These are phyloP conservation scores for Lordiphosa stackelbergi DNA, from an alignment of 1,140 invertebrate species.

Conservation along the genomic window DNA sequence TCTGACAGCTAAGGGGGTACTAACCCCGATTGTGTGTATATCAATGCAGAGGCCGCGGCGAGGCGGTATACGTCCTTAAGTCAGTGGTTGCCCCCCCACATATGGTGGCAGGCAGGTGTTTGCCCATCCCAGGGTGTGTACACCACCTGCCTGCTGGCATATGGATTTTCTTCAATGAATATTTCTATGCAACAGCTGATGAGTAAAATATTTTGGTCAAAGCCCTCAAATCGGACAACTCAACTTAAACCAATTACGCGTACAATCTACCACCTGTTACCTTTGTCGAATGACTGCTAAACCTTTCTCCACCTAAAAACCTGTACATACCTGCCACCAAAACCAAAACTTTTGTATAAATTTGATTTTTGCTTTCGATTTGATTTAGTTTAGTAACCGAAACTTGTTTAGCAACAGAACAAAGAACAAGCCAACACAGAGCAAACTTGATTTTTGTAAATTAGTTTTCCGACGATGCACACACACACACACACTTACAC, in stretches of 20 bases:
- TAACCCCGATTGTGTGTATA: neutral
- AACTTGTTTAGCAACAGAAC: conserved; percentile 5
- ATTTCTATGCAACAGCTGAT: conserved; percentile 45
- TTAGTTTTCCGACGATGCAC: conserved; percentile 1
- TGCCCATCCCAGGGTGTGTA: too few species aligned
- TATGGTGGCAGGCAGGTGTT: conserved; percentile 14
- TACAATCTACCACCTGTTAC: conserved; percentile 9
- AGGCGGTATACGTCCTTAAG: conserved; percentile 68
- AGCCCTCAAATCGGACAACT: conserved; percentile 25
- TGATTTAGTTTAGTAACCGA: conserved; percentile 34
- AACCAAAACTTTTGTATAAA: too few species aligned
- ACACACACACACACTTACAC: conserved; percentile 17
- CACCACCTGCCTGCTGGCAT: conserved; percentile 8
- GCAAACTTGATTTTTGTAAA: too few species aligned
- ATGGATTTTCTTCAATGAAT: neutral
- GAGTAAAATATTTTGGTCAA: conserved; percentile 77
- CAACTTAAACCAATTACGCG: conserved; percentile 2
- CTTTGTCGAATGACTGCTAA: too few species aligned
- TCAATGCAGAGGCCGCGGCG: conserved; percentile 60
- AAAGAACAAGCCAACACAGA: too few species aligned
- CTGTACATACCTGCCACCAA: too few species aligned
- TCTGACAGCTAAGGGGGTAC: too few species aligned
- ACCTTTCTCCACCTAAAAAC: too few species aligned
- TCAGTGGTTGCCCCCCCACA: conserved; percentile 41
- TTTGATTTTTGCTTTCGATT: conserved; percentile 20